Evolutionary conservation across 30 jellyfish, hydroid and myxozoan genomes (phyloP), one percentile per base, ranked within the genome.

Genomic region (Cassiopea xamachana): DNA sequence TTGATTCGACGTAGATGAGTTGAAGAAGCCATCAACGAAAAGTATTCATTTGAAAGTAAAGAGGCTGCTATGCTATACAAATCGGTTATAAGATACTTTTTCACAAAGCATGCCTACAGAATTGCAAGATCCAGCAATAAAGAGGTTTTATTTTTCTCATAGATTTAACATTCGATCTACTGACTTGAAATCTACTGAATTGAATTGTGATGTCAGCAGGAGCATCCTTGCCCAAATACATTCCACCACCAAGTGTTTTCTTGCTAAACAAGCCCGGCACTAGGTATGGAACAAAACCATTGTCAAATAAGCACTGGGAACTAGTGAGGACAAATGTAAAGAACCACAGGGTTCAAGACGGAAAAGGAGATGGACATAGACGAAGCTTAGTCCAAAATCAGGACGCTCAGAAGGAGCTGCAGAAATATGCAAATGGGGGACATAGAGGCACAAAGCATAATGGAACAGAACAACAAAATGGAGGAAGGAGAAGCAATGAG

Each of bases 171-270:
- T 14, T 64, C 74, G 2, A 2, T 64, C 43, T 64, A 27, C 6
- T 64, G 74, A 14, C 19, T 14, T 13, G 74, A 64, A 14, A 2
- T 64, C 43, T 2, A 27, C 2, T 64, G 74, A 64, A 64, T 64
- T 64, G 74, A 19, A 71, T 71, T 43, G 80, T 6, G 55, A 71
- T 71, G 80, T n/a, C 80, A 8, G 80, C 80, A 19, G 27, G 80
- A 19, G 51, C 80, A 71, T 55, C 18, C 4, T 43, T 43, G n/a
- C 87, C 87, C 5, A 17, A 51, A 15, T 78, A 78, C 55, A 50
- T 78, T 78, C 95, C 95, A 27, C 95, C 95, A 68, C 51, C 87
- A 69, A 88, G 90, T 1, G 79, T 90, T 1, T 77, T 88, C 84
- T 70, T 79, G 18, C 18, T 87, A 13, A 86, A 89, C 84, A 71